Evolutionary conservation across 2,888 invertebrate genomes (phyloP), one percentile per base, ranked within the genome.

Genomic region (Lasioglossum vierecki): DNA sequence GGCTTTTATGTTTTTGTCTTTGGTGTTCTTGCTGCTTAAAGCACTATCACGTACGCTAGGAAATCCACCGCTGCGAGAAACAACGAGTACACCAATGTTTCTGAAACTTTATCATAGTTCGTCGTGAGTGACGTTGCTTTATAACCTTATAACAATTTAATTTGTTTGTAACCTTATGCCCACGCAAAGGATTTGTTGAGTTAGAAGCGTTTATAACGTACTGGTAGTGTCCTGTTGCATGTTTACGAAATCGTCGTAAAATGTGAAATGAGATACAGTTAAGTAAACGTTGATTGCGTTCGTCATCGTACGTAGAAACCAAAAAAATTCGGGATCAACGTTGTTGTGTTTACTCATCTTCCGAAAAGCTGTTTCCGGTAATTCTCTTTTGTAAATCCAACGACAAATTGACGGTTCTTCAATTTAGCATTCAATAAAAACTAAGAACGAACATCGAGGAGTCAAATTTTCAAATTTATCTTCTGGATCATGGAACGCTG

Each of bases 271-370:
- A n/a, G 92, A 80, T 92, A 94, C 93, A 26, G 94, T 93, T 66
- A 94, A 72, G 74, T 92, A 92, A 53, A 94, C 80, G 70, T 93
- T 94, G 57, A 93, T 91, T 5, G 90, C 92, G 76, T 94, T 94
- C 35, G 91, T 83, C 72, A 92, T 93, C 0, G 91, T 92, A 82
- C 93, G 91, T 49, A 92, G 11, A 18, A 94, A 79, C 94, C 94
- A 94, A 39, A 91, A 84, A 80, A 91, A 94, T 83, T 94, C 94
- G 5, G 93, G 88, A 85, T 94, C 93, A 4, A 83, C n/a, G 74
- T 76, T 49, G 57, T 30, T 49, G n/a, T 82, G 77, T 2, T 89
- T 80, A 18, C 18, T 53, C 90, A 90, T 88, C n/a, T n/a, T 57
- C 11, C n/a, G 11, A n/a, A 57, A n/a, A n/a, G 57, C 11, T n/a